Evolutionary conservation across 2,797 vertebrate species (phyloP).

Genomic region (Vespertilio murinus): DNA sequence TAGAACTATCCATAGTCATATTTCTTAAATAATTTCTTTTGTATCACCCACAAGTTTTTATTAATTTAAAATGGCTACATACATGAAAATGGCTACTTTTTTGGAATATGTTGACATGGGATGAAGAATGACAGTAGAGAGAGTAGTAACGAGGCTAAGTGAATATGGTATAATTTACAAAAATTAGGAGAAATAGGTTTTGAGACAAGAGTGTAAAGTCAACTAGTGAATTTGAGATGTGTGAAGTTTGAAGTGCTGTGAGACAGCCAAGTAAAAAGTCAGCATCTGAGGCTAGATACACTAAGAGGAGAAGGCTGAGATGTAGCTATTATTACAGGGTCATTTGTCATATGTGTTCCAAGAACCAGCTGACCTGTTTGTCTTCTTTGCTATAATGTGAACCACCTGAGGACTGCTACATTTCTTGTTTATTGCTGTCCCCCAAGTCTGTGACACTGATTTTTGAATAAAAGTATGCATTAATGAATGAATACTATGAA

Average conservation of each 20-base stretch:
- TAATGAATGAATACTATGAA: background rate
- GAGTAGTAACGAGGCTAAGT: background rate
- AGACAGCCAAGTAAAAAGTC: background rate
- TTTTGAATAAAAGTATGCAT: background rate
- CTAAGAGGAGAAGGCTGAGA: background rate
- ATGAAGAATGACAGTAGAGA: background rate
- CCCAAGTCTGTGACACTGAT: background rate
- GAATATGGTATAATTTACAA: background rate
- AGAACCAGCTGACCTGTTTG: background rate
- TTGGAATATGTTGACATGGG: background rate
- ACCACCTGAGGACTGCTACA: background rate
- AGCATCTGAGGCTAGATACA: background rate
- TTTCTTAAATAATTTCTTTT: background rate
- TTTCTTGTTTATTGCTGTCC: background rate
- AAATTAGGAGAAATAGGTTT: background rate
- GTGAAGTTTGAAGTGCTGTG: background rate
- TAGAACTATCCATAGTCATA: background rate
- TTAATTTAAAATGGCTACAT: background rate
- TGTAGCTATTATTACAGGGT: background rate
- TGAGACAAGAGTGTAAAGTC: background rate
- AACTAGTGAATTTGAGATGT: background rate
- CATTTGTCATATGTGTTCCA: background rate
- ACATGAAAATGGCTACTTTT: background rate
- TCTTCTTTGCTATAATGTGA: background rate
- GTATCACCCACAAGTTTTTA: background rate